A percentile compares a stretch with the other conserved stretches of the same genome.
Evolutionary conservation across 2,888 invertebrate species (phyloP).

Genomic region (Mactromeris polynyma): DNA sequence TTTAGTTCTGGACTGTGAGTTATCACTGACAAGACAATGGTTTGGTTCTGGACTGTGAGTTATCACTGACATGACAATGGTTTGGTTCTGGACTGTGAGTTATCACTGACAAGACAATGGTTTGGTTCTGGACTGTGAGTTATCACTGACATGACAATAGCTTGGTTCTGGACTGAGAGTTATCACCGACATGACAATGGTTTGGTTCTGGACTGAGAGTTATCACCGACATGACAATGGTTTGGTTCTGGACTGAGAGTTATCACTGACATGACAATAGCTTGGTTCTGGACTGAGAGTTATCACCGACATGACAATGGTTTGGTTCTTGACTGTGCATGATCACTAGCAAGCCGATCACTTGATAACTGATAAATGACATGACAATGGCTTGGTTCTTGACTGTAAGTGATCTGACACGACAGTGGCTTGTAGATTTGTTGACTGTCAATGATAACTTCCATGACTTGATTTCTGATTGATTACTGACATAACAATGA

Average conservation of each 20-base stretch:
- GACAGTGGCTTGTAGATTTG: neutral
- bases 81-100: neutral
- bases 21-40: too few relatives aligned
- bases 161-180: neutral
- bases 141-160: neutral
- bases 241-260: too few relatives aligned
- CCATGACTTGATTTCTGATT: too few relatives aligned
- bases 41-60: neutral
- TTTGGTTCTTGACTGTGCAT: too few relatives aligned
- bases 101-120: neutral
- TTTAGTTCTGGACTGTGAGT: neutral
- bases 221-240: neutral
- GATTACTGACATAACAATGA: too few relatives aligned
- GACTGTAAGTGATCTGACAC: neutral
- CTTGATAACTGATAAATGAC: too few relatives aligned
- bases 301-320: too few relatives aligned
- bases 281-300: too few relatives aligned
- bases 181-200: neutral
- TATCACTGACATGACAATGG: neutral
- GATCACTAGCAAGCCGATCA: neutral
- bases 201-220: too few relatives aligned
- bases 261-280: too few relatives aligned
- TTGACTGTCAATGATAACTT: neutral
- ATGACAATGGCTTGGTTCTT: neutral
- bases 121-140: neutral